Evolutionary conservation across 2,888 invertebrate genomes (phyloP).

Genomic region (Strigamia maritima): DNA sequence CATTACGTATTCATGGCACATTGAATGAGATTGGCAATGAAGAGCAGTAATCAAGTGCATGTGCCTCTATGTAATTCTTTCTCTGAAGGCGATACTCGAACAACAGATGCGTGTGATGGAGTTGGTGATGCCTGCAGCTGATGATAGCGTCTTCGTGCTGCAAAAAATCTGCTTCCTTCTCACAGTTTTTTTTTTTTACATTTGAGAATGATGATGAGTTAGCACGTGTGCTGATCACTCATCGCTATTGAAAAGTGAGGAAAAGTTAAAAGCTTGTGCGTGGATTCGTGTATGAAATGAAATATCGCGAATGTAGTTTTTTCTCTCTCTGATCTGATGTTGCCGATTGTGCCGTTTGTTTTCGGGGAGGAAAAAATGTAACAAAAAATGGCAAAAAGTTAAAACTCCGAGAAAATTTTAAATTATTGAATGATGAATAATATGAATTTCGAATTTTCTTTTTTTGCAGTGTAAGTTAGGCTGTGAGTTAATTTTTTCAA

Average conservation of each 20-base stretch:
- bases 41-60: neutral
- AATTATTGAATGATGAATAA: no score
- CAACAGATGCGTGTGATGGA: slow-evolving; percentile 4
- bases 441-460: no score
- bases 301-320: neutral
- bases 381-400: no score
- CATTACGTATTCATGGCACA: neutral
- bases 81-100: neutral
- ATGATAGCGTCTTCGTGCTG: neutral
- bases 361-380: no score
- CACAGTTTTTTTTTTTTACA: neutral
- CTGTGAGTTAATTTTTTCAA: no score
- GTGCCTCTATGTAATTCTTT: slow-evolving; percentile 4
- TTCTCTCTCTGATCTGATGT: no score
- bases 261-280: neutral
- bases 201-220: neutral
- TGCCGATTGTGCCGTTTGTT: no score
- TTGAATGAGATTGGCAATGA: neutral
- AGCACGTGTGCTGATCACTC: neutral
- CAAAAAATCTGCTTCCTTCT: neutral
- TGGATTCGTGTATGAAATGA: neutral
- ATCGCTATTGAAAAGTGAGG: neutral
- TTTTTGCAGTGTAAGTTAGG: no score
- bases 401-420: no score
- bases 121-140: slow-evolving; percentile 4